Percentiles rank a stretch among this genome's conserved stretches.
These are phyloP conservation scores for Pseudomyrmex dendroicus DNA, from an alignment of 1,140 invertebrate species.

Conservation along the genomic window DNA sequence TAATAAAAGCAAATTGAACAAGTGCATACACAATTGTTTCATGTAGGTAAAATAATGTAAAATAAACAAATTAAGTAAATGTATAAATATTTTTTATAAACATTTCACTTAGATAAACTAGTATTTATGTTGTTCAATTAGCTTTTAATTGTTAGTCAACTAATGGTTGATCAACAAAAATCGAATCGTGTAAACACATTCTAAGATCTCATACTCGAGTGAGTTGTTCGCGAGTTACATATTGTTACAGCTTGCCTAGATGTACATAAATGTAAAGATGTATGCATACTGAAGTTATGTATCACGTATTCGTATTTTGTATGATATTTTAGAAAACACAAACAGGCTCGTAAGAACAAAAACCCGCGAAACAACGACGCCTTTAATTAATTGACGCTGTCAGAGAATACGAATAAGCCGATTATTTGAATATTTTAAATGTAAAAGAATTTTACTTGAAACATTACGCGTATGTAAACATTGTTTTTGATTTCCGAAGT, in stretches of 20 bases:
- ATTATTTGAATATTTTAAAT: not conserved
- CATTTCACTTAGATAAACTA: no score
- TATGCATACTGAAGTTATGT: constrained; percentile 40
- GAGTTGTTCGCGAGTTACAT: constrained; percentile 42
- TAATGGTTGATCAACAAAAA: no score
- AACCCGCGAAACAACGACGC: constrained; percentile 71
- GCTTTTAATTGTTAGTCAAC: no score
- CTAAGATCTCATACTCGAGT: constrained; percentile 9
- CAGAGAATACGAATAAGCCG: constrained; percentile 5
- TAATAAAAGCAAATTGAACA: no score
- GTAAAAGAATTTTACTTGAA: not conserved
- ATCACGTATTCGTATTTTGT: constrained; percentile 61
- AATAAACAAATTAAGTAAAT: no score
- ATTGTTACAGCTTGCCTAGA: constrained; percentile 17
- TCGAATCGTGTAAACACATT: no score
- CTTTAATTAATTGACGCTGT: constrained; percentile 37
- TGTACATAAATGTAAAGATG: constrained; percentile 62
- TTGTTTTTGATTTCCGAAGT: not conserved
- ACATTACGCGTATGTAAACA: not conserved
- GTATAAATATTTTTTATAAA: no score
- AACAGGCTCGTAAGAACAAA: constrained; percentile 28
- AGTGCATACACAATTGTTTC: no score
- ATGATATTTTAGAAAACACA: constrained; percentile 61
- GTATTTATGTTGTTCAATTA: no score
- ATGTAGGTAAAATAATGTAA: no score